Conservation (phyloP, 2,797 vertebrate species). For the Urosaurus nigricauda region DNA sequence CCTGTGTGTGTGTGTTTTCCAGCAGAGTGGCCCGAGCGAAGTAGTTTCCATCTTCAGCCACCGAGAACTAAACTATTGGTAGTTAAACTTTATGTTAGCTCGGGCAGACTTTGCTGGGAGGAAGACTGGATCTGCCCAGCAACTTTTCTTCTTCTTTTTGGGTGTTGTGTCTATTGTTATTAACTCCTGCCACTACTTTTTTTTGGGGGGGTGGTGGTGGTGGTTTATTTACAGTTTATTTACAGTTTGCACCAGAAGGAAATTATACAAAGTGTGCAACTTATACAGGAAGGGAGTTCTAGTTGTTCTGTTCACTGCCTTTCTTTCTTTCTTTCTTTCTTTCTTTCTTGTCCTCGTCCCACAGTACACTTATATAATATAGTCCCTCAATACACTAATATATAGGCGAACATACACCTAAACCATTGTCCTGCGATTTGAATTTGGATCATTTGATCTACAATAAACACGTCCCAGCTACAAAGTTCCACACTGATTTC, state of each 20-base stretch:
- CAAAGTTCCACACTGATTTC: too few species aligned
- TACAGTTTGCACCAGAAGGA: conserved; percentile 57
- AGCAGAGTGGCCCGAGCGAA: conserved; percentile 60
- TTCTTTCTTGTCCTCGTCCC: neutral
- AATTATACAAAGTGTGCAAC: conserved; percentile 58
- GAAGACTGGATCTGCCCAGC: conserved; percentile 49
- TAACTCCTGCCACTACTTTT: neutral
- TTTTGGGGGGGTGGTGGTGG: neutral
- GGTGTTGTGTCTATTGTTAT: neutral
- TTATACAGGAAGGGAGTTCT: conserved; percentile 40
- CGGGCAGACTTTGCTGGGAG: conserved; percentile 48
- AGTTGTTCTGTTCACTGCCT: too few species aligned
- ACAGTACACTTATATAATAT: neutral
- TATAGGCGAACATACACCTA: neutral
- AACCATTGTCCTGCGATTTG: neutral
- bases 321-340: neutral
- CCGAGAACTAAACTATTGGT: conserved; percentile 23
- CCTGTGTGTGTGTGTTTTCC: conserved; percentile 51
- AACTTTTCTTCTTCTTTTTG: conserved; percentile 16
- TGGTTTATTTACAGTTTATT: too few species aligned
- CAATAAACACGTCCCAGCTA: neutral
- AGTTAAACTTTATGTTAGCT: conserved; percentile 46
- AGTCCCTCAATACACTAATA: neutral
- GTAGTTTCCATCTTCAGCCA: conserved; percentile 59
- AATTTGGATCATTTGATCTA: neutral